Conservation (phyloP, 2,888 invertebrate species). For the Macaria notata region DNA sequence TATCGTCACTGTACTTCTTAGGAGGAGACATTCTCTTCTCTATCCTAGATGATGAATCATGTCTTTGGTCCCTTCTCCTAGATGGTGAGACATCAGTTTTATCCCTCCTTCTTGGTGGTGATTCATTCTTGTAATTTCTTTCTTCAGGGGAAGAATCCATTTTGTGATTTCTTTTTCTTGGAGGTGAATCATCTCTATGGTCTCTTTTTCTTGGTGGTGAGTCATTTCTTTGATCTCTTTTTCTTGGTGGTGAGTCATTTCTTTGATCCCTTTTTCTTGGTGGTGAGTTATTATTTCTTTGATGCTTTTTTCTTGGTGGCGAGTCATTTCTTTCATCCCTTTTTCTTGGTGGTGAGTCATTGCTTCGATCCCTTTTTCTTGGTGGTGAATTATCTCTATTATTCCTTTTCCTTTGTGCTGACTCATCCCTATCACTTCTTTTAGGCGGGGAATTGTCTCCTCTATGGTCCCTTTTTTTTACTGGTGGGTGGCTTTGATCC, state of each 20-base stretch:
- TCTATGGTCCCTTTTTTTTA: neutral
- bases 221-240: neutral
- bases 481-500: neutral
- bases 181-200: neutral
- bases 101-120: slow-evolving; percentile 15
- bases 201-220: neutral
- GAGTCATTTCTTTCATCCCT: neutral
- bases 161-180: slow-evolving; percentile 39
- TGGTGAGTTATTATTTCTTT: neutral
- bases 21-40: slow-evolving; percentile 21
- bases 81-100: slow-evolving; percentile 17
- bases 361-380: neutral
- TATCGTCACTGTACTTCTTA: slow-evolving; percentile 31
- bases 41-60: too few species aligned
- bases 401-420: neutral
- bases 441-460: neutral
- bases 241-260: slow-evolving; percentile 6
- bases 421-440: neutral
- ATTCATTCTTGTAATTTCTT: slow-evolving; percentile 7
- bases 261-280: neutral
- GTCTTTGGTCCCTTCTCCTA: neutral
- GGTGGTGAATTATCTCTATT: neutral
- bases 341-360: slow-evolving; percentile 2
- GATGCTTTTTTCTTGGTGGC: neutral
- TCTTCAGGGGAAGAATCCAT: neutral